Evolutionary conservation across 2,888 invertebrate genomes (phyloP).

Genomic region (Tromatobia lineatoria): DNA sequence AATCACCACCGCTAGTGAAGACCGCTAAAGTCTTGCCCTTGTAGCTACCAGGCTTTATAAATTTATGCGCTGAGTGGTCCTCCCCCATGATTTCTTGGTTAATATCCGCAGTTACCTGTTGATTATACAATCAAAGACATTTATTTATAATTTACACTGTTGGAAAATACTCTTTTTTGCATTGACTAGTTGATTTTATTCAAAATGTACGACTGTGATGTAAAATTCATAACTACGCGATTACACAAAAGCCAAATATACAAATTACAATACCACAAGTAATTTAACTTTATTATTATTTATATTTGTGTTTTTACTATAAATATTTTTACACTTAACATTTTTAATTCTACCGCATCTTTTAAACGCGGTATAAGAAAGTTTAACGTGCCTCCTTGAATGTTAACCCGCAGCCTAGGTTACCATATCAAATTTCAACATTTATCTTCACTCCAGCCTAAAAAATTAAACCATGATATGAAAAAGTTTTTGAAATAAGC

Average conservation of each 20-base stretch:
- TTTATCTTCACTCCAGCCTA: not conserved
- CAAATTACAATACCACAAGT: too few relatives aligned
- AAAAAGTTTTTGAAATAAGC: constrained; percentile 34
- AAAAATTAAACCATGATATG: constrained; percentile 27
- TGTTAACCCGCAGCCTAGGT: not conserved
- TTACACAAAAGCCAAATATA: not conserved
- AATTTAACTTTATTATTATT: too few relatives aligned
- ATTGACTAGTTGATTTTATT: too few relatives aligned
- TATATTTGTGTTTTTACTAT: too few relatives aligned
- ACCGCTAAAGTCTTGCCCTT: constrained; percentile 97
- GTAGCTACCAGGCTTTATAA: constrained; percentile 94
- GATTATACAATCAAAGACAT: constrained; percentile 34
- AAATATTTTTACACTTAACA: not conserved
- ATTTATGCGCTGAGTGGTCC: constrained; percentile 86
- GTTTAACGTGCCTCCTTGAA: constrained; percentile 25
- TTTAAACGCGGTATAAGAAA: not conserved
- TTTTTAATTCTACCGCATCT: not conserved
- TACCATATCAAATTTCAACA: constrained; percentile 1
- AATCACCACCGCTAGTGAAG: constrained; percentile 99
- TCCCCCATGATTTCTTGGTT: constrained; percentile 81
- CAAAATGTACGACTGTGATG: too few relatives aligned
- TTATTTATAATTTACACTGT: too few relatives aligned
- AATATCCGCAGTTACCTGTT: constrained; percentile 65
- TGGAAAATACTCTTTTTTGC: too few relatives aligned
- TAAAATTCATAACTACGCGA: too few relatives aligned